Base-by-base conservation (phyloP, 1,140 invertebrate species). In the Hyles euphorbiae region DNA sequence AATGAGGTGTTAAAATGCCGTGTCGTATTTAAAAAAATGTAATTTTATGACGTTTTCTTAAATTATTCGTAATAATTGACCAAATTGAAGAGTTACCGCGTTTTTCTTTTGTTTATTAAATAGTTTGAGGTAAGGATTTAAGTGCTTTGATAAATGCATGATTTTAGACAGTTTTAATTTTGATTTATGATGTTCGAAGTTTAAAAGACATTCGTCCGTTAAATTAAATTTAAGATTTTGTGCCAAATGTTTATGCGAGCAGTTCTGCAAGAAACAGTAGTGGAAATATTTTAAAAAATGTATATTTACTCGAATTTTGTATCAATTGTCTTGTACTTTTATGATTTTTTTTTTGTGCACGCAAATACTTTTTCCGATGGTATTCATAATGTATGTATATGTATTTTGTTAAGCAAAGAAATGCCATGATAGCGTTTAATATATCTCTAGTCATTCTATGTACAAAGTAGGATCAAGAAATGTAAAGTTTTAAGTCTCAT, bases 371-470 rank as follows among this genome's bases (percentile, higher is more conserved):
- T 22, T 50, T 32, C 34, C 34, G 12, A 3, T 50, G 22, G 6
- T n/a, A 12, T 48, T n/a, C 8, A 48, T 9, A 22, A 22, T 22
- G 22, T 22, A 22, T 22, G 22, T 47, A 46, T 34, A 34, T 56
- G 11, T 34, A 33, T 34, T 34, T 56, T 47, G 45, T 47, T 47
- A 34, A 33, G 33, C 50, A 34, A 33, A 51, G 4, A 33, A 48
- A n/a, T 22, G 22, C n/a, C 70, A 65, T 70, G 67, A 58, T 74
- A 72, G 63, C 70, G 68, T 70, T 72, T 59, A 63, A 70, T 63
- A 72, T 66, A 65, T 68, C 73, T 86, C 84, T 87, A 87, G 83
- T 87, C 84, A 87, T 78, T 81, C 55, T 74, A 67, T 87, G 84
- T 87, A 87, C 84, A 87, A 85, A 87, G 71, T 87, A 84, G 79